These are phyloP conservation scores for Ennomos quercinarius DNA, from an alignment of 2,888 invertebrate genomes.

Conservation along the genomic window DNA sequence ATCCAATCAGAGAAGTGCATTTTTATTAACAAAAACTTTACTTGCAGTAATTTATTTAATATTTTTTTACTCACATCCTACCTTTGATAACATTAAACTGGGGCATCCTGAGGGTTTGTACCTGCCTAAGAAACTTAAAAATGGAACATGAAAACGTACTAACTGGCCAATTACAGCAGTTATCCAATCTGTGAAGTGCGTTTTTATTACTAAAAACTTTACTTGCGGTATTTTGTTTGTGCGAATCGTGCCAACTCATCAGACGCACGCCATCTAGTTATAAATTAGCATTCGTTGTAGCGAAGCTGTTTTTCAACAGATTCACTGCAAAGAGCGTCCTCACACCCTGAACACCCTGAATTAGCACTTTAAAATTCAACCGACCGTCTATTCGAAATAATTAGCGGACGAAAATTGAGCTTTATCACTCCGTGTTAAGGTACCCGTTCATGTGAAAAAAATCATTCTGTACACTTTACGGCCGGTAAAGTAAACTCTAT, in stretches of 20 bases:
- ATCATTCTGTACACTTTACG: conserved; percentile 6
- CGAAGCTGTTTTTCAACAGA: conserved; percentile 17
- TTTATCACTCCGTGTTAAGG: conserved; percentile 8
- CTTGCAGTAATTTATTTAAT: background rate
- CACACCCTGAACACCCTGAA: conserved; percentile 18
- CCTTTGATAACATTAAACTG: no score
- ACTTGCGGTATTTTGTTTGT: background rate
- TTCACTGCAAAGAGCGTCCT: conserved; percentile 14
- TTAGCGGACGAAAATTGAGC: conserved; percentile 3
- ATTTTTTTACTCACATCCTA: no score
- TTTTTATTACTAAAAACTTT: background rate
- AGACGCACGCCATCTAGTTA: conserved; percentile 3
- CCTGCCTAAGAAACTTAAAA: no score
- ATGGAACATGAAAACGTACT: no score
- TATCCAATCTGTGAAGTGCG: background rate
- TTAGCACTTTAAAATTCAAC: conserved; percentile 23
- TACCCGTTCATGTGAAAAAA: conserved; percentile 9
- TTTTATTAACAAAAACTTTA: background rate
- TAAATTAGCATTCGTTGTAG: conserved; percentile 5
- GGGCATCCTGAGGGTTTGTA: no score
- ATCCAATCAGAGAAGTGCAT: background rate
- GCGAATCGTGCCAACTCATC: background rate
- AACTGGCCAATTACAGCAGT: no score
- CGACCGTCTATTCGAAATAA: conserved; percentile 12
- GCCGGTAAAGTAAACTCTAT: conserved; percentile 14